These are phyloP conservation scores for Beroe forskalii DNA, from an alignment of 37 sponge, comb jelly and placozoan genomes.

Conservation along the genomic window DNA sequence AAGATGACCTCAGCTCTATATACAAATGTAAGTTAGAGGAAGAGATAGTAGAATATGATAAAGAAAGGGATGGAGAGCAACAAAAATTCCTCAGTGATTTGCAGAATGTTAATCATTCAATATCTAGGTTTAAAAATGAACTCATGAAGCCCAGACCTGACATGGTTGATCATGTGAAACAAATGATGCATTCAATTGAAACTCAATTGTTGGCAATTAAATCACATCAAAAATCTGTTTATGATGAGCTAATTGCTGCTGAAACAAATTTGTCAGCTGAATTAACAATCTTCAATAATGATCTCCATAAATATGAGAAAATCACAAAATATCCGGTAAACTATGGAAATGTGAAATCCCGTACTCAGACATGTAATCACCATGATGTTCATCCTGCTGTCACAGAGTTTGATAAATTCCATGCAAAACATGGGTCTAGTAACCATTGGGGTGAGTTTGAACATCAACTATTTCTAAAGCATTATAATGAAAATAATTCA, in stretches of 20 bases:
- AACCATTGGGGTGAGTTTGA: slow-evolving; percentile 45
- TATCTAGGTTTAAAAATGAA: background rate
- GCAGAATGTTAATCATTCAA: slow-evolving; percentile 1
- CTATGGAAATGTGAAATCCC: background rate
- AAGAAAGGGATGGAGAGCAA: background rate
- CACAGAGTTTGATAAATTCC: slow-evolving; percentile 7
- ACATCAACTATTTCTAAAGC: slow-evolving; percentile 22
- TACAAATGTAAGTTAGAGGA: slow-evolving; percentile 18
- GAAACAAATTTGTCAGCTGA: slow-evolving; percentile 1
- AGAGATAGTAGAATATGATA: background rate
- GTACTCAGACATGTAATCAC: slow-evolving; percentile 1
- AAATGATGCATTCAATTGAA: slow-evolving; percentile 19
- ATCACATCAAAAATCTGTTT: background rate
- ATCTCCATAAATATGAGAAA: slow-evolving; percentile 3
- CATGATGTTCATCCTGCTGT: slow-evolving; percentile 30
- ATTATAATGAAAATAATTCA: background rate
- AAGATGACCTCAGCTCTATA: background rate
- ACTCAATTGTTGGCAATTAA: background rate
- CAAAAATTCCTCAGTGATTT: background rate
- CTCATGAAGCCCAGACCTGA: background rate
- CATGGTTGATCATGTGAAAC: background rate
- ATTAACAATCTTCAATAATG: slow-evolving; percentile 5
- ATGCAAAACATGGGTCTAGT: background rate
- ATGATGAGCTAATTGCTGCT: background rate
- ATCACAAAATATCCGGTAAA: background rate